Evolutionary conservation across 2,888 invertebrate species (phyloP).

Genomic region (Cistogaster globosa): DNA sequence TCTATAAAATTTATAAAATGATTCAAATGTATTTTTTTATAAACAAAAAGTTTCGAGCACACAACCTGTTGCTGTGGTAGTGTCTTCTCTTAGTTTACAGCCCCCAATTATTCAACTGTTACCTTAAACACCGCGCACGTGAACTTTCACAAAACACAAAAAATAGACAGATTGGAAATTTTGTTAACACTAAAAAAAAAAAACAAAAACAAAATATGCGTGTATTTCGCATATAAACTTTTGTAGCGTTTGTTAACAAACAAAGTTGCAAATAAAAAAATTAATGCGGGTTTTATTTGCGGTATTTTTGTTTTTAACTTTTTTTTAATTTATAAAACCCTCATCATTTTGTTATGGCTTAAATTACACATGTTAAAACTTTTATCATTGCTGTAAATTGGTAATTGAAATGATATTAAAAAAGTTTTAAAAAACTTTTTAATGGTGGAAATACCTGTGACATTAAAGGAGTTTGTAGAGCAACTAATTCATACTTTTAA

Average conservation of each 20-base stretch:
- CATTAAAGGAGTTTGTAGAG: too few species aligned
- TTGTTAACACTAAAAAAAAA: too few species aligned
- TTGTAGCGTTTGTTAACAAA: not conserved
- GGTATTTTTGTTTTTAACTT: conserved; percentile 38
- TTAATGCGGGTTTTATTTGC: conserved; percentile 53
- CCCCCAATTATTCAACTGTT: not conserved
- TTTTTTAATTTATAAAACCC: conserved; percentile 39
- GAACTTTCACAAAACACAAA: not conserved
- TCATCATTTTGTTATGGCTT: conserved; percentile 27
- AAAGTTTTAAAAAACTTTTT: too few species aligned
- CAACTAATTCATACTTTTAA: too few species aligned
- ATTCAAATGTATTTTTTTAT: too few species aligned
- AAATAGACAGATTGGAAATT: too few species aligned
- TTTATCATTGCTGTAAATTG: too few species aligned
- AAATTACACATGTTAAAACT: not conserved
- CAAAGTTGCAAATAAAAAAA: not conserved
- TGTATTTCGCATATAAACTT: conserved; percentile 26
- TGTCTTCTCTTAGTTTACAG: too few species aligned
- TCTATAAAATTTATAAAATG: too few species aligned
- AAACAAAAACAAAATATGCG: not conserved
- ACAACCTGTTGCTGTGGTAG: conserved; percentile 36
- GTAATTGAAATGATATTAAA: too few species aligned
- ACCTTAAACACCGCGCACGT: not conserved
- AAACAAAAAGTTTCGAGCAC: conserved; percentile 15
- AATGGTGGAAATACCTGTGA: too few species aligned